Base-by-base conservation (phyloP, 2,888 invertebrate genomes). In the Anorthoa munda region DNA sequence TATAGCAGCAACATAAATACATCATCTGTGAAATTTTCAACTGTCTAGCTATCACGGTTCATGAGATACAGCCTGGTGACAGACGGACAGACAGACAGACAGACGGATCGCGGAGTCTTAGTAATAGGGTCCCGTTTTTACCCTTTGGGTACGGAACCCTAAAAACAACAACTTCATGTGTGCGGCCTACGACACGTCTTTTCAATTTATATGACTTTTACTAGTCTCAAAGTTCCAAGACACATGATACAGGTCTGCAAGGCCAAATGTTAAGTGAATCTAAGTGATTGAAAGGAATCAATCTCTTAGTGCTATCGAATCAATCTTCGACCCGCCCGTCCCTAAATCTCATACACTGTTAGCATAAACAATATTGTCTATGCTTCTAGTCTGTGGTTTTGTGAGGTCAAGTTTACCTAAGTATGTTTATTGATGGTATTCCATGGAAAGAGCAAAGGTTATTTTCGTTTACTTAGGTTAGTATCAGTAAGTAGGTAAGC, bases 281-380 rank as follows among this genome's bases (percentile, higher is more conserved):
- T 77, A 69, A 75, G 79, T 83, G 68, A 73, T 73, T 73, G 73
- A 46, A 58, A 46, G 56, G 17, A 59, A 50, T 65, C 79, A 77
- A 80, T 77, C 78, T 66, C 83, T 55, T 72, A 59, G n/a, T 72
- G 31, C 31, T 46, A 71, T 56, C 61, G n/a, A 70, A 82, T 78
- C 68, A 67, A 60, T 59, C 4, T 46, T 4, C 39, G 15, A 11
- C 31, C 26, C 71, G n/a, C 60, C 39, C 71, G 21, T 56, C 39
- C 21, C 55, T 51, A 5, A 39, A 60, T 65, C 26, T 26, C 21
- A 64, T 23, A 26, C 18, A 58, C 50, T 50, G 18, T 50, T 50
- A 23, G 17, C 39, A 9, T 46, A 39, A 45, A 63, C 53, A 71
- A 79, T 79, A 77, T 74, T 64, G 45, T 67, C 63, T 74, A 13